Evolutionary conservation across 2,888 invertebrate species (phyloP), one percentile per base, ranked within the genome.

Genomic region (Drosophila ochracea): DNA sequence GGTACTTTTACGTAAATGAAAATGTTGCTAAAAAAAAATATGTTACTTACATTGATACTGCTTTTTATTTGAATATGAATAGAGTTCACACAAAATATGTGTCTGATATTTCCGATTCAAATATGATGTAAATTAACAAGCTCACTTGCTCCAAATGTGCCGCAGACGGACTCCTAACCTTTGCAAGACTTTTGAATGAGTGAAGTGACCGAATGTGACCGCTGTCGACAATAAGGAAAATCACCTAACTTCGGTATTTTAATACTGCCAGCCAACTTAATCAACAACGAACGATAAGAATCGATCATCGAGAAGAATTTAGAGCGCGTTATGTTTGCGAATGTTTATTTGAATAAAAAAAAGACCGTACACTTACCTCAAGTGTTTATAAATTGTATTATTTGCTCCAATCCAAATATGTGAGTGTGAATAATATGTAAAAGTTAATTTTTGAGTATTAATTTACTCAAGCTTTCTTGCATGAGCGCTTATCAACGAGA

Each of bases 401-500:
- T 78, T 3, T 84, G 83, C 61, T 92, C 92, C 1, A 88, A 47
- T 1, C 78, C 86, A 0, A 31, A 31, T 31, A 31, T 3, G 31
- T 10, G 3, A 31, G 31, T 33, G 11, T 33, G 3, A n/a, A 33
- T 13, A 30, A 43, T 11, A 21, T 25, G 1, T 33, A 21, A 0
- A n/a, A 7, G 6, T 13, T 13, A 13, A 13, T 11, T 31, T 25
- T 25, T 28, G 16, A 10, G 0, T 5, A 13, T 0, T 21, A 58
- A 13, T 84, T 78, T 78, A 92, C 78, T 83, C 77, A 4, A 82
- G 50, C 75, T 93, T 92, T 30, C 91, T 87, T 37, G 91, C 90
- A 62, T 92, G 87, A 1, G 92, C 79, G 6, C 78, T 83, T 86
- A 94, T 92, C 55, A 95, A 93, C 66, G 93, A 85, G 89, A 95